These are phyloP conservation scores for Lasioglossum calceatum DNA, from an alignment of 2,888 invertebrate species.

Conservation along the genomic window DNA sequence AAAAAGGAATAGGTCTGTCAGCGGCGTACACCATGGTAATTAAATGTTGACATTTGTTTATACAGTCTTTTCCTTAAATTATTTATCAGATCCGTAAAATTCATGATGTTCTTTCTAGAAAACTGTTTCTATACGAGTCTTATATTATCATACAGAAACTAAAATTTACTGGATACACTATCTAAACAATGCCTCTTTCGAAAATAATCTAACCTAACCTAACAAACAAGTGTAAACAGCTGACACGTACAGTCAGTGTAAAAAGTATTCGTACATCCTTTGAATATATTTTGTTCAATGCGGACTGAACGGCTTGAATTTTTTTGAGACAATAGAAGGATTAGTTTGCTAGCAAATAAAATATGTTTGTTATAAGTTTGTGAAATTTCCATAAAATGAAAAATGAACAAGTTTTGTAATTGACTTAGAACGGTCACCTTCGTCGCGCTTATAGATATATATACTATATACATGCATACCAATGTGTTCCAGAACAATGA, in stretches of 20 bases:
- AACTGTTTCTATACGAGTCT: background rate
- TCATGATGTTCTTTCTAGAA: background rate
- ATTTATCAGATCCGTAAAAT: background rate
- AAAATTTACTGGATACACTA: background rate
- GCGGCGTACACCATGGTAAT: conserved; percentile 4
- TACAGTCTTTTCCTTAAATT: background rate
- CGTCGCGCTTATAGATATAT: too few relatives aligned
- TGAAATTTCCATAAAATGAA: too few relatives aligned
- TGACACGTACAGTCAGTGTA: background rate
- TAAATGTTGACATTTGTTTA: background rate
- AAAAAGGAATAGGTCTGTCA: conserved; percentile 29
- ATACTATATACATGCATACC: too few relatives aligned
- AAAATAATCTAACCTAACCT: conserved; percentile 1
- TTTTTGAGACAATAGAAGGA: too few relatives aligned
- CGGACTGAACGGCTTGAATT: too few relatives aligned
- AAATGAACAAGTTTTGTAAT: too few relatives aligned
- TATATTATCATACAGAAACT: background rate
- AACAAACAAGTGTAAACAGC: background rate
- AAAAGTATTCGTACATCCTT: too few relatives aligned
- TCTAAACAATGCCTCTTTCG: background rate
- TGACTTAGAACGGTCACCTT: too few relatives aligned
- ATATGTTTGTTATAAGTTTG: too few relatives aligned
- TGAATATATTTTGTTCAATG: too few relatives aligned
- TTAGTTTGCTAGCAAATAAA: too few relatives aligned
- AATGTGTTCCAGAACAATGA: background rate